These are phyloP conservation scores for Hirundichthys speculiger DNA, from an alignment of 2,113 vertebrate species.

Conservation along the genomic window DNA sequence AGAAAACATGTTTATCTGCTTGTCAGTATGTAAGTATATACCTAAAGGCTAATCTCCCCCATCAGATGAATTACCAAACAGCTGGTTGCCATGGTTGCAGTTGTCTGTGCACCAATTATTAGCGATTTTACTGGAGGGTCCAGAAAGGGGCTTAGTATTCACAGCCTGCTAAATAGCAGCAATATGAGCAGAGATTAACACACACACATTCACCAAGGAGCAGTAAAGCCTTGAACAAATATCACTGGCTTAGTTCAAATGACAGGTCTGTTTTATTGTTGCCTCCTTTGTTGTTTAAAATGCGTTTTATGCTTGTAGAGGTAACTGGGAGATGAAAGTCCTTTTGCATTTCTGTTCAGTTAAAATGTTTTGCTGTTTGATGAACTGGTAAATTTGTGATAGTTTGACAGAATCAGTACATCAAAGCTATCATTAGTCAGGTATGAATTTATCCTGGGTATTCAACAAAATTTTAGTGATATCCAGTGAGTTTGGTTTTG, in stretches of 20 bases:
- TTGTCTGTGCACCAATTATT: conserved; percentile 53
- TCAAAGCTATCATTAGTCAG: no score
- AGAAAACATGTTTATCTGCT: conserved; percentile 24
- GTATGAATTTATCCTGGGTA: no score
- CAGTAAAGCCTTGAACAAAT: conserved; percentile 44
- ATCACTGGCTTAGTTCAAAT: conserved; percentile 12
- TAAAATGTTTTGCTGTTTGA: background rate
- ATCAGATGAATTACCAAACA: conserved; percentile 64
- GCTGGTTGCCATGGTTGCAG: conserved; percentile 74
- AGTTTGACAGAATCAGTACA: no score
- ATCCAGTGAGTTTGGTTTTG: no score
- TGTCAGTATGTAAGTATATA: conserved; percentile 22
- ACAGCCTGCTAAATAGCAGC: conserved; percentile 49
- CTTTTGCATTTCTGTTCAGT: no score
- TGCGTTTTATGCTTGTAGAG: no score
- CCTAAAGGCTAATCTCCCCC: conserved; percentile 46
- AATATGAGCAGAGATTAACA: conserved; percentile 58
- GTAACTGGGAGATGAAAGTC: no score
- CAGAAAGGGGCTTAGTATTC: conserved; percentile 19
- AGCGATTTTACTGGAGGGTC: conserved; percentile 45
- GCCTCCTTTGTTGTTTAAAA: background rate
- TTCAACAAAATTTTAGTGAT: no score
- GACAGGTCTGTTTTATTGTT: conserved; percentile 5
- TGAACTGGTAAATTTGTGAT: background rate
- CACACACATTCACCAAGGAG: conserved; percentile 37